Conservation (phyloP, 2,113 vertebrate species). For the Spermophilus dauricus region DNA sequence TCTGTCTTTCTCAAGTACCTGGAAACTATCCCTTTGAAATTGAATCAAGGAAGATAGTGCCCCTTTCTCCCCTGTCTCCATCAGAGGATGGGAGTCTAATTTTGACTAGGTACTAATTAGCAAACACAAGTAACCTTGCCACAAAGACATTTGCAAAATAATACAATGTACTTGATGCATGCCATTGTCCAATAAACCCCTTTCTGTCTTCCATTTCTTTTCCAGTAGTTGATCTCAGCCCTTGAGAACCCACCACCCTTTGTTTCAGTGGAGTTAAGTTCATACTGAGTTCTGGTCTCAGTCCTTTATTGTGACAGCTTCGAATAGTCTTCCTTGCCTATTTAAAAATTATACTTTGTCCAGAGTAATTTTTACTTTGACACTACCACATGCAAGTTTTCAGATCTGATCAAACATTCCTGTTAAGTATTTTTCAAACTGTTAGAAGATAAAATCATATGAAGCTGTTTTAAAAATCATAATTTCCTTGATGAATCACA, state of each 20-base stretch:
- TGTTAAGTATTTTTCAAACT: not conserved
- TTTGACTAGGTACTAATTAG: not conserved
- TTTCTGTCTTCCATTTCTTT: not conserved
- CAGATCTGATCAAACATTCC: not conserved
- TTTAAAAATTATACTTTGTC: not conserved
- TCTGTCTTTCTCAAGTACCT: not conserved
- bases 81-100: not conserved
- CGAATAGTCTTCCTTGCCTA: not conserved
- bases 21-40: not conserved
- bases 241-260: not conserved
- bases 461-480: not conserved
- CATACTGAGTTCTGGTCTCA: not conserved
- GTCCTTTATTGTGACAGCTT: not conserved
- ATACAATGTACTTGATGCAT: not conserved
- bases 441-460: slow-evolving; percentile 17
- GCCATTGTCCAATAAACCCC: not conserved
- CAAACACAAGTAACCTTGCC: not conserved
- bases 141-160: not conserved
- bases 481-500: not conserved
- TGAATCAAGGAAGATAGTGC: not conserved
- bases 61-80: not conserved
- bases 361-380: not conserved
- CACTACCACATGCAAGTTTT: not conserved
- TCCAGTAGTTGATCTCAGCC: not conserved
- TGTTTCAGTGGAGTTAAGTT: not conserved